These are phyloP conservation scores for Steatocranus sp. DNA, from an alignment of 2,797 vertebrate genomes.

Conservation along the genomic window DNA sequence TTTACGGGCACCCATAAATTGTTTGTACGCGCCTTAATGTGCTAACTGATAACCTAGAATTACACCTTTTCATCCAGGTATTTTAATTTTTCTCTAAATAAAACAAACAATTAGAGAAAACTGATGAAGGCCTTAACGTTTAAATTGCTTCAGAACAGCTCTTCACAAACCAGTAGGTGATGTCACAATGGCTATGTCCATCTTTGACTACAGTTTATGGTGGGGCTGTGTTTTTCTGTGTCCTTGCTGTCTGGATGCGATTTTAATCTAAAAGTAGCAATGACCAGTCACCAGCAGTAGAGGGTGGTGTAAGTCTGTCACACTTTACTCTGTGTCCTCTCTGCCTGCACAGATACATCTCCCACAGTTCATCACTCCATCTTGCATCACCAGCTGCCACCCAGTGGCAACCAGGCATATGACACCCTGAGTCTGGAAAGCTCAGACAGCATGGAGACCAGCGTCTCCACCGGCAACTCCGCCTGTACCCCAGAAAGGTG, in stretches of 20 bases:
- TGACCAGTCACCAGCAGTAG: conserved; percentile 79
- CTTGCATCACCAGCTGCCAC: conserved; percentile 84
- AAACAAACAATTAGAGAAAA: not conserved
- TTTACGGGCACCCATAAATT: not conserved
- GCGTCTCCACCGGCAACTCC: conserved; percentile 89
- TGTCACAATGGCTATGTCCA: not conserved
- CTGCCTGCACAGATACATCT: conserved; percentile 50
- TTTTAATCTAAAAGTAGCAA: conserved; percentile 68
- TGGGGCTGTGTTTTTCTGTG: not conserved
- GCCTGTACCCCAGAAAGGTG: conserved; percentile 86
- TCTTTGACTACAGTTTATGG: not conserved
- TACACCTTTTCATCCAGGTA: not conserved
- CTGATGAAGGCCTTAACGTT: not conserved
- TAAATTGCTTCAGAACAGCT: not conserved
- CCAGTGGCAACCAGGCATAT: conserved; percentile 77
- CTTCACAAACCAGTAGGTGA: not conserved
- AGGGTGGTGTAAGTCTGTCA: conserved; percentile 76
- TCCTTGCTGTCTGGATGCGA: conserved; percentile 62
- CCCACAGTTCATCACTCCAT: conserved; percentile 87
- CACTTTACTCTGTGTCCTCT: conserved; percentile 45
- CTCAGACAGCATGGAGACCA: conserved; percentile 97
- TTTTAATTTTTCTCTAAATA: not conserved
- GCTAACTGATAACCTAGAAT: not conserved
- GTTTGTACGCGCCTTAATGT: not conserved
- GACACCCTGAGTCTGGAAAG: conserved; percentile 98